Evolutionary conservation across 2,113 vertebrate genomes (phyloP), one percentile per base, ranked within the genome.

Genomic region (Bothrops jararaca): DNA sequence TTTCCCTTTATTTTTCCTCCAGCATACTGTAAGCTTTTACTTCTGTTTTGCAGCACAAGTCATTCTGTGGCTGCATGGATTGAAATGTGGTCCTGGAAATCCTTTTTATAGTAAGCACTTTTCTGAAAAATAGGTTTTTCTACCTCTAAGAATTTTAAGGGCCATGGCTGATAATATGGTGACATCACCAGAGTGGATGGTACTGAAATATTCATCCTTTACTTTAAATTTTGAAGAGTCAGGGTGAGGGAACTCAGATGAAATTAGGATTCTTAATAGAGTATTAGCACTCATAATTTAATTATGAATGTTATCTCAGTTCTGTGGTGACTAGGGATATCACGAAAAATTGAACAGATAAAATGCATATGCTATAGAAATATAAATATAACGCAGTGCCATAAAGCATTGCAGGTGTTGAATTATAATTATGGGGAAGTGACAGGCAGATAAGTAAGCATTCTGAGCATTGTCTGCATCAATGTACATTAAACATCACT

Each of bases 361-460:
- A 80, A 80, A 80, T 39, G 15, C 15, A 39, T 80, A 80, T 80
- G 39, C 5, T 39, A 20, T 20, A 80, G n/a, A 34, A 80, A 80
- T 87, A 50, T 2, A 52, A 50, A 10, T 86, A 50, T 6, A 24
- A 7, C 52, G 48, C 50, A 52, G 26, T 18, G 85, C 42, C 94
- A 42, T n/a, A 90, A 95, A 92, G 89, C 80, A 87, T 20, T 56
- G 56, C 54, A 89, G 54, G 20, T 89, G 34, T 42, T 57, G 1
- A 50, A 58, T 92, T 95, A 90, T 39, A 58, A 93, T 94, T 92
- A 90, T 85, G 93, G 20, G 42, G 89, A 91, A 95, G 5, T 39
- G 34, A 80, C n/a, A 39, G 5, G n/a, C 15, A 80, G 34, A 80
- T 39, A 80, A 15, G 5, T 80, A 80, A 80, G 13, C 15, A 39